Evolutionary conservation across 2,888 invertebrate species (phyloP).

Genomic region (Philaethria dido): DNA sequence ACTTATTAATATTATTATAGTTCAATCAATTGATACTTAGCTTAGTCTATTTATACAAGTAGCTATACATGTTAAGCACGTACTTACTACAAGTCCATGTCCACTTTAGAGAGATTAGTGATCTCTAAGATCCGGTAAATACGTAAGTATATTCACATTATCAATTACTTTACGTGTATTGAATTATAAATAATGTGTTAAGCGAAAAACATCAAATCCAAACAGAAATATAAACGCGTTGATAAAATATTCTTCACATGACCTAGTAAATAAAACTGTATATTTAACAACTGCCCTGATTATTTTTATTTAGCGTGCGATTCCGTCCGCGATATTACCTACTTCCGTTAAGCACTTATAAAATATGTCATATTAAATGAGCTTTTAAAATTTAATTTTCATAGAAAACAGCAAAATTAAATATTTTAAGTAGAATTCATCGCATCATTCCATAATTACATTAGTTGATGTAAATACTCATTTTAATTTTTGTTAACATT

Average conservation of each 20-base stretch:
- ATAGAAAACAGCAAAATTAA: background rate
- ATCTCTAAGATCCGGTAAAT: background rate
- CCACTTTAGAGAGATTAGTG: background rate
- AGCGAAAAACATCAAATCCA: background rate
- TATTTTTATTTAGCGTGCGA: slow-evolving; percentile 27
- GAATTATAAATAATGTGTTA: background rate
- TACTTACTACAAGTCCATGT: background rate
- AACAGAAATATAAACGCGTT: slow-evolving; percentile 12
- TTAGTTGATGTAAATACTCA: background rate
- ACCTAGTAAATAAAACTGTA: slow-evolving; percentile 30
- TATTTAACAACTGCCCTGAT: slow-evolving; percentile 26
- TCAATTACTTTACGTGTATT: background rate
- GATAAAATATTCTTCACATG: slow-evolving; percentile 19
- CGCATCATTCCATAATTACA: background rate
- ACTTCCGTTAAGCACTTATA: slow-evolving; percentile 29
- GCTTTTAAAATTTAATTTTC: slow-evolving; percentile 12
- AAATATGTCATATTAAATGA: slow-evolving; percentile 20
- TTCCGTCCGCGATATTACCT: slow-evolving; percentile 28
- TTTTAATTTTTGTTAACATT: background rate
- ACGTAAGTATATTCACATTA: background rate
- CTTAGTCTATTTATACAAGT: no score
- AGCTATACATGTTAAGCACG: no score
- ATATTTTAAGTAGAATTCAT: background rate
- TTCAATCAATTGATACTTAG: no score
- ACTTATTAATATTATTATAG: no score